phyloP scores from a whole-genome alignment of 2,797 vertebrate genomes.

The Clarias laeviceps region DNA sequence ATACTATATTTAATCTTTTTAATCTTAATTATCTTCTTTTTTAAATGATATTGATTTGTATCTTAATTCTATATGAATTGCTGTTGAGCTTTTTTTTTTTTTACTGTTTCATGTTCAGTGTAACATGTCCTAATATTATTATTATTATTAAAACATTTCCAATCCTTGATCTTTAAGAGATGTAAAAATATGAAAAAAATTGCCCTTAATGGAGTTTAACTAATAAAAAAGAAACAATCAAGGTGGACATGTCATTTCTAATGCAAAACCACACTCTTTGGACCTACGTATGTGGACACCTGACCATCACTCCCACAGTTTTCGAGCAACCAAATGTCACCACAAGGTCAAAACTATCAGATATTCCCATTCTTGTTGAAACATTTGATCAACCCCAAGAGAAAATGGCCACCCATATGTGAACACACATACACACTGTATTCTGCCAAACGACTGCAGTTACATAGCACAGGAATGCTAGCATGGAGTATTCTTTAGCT shows the following conservation, averaged over 20 bases:
- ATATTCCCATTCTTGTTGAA: background rate
- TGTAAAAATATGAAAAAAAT: background rate
- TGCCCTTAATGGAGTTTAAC: background rate
- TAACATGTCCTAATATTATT: too few relatives aligned
- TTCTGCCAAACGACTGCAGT: conserved; percentile 17
- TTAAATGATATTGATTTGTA: too few relatives aligned
- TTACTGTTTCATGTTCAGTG: too few relatives aligned
- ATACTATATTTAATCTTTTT: too few relatives aligned
- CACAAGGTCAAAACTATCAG: background rate
- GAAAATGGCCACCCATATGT: background rate
- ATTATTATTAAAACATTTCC: too few relatives aligned
- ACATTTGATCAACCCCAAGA: background rate
- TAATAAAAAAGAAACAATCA: background rate
- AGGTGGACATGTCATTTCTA: background rate
- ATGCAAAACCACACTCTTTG: background rate
- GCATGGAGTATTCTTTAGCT: conserved; percentile 17
- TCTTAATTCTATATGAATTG: too few relatives aligned
- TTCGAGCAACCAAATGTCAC: background rate
- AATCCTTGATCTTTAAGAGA: background rate
- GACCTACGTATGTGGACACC: background rate
- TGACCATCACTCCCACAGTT: background rate
- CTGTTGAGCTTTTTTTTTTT: too few relatives aligned
- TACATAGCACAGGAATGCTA: conserved; percentile 20
- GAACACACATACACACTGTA: conserved; percentile 4
- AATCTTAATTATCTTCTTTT: too few relatives aligned